Evolutionary conservation across 2,888 invertebrate species (phyloP).

Genomic region (Linnaemya vulpina): DNA sequence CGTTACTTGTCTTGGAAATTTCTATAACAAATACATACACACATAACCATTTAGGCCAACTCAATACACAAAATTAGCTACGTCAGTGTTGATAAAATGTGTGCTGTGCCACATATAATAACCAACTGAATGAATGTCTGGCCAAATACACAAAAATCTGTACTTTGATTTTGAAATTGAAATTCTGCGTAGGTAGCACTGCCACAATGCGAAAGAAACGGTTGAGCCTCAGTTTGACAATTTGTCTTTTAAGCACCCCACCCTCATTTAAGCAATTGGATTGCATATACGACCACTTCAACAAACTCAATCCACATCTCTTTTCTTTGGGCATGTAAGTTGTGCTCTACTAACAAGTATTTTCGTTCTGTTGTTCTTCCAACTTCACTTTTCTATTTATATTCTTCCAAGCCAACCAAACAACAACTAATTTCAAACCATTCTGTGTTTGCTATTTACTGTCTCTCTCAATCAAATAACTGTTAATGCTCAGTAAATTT

Average conservation of each 20-base stretch:
- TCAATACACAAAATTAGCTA: neutral
- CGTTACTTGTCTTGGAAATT: constrained; percentile 42
- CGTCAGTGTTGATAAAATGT: neutral
- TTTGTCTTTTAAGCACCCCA: neutral
- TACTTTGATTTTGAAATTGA: constrained; percentile 39
- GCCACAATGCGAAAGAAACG: neutral
- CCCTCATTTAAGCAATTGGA: constrained; percentile 9
- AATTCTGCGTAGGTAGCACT: constrained; percentile 45
- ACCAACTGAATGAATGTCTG: neutral
- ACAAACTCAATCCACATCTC: neutral
- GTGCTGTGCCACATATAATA: constrained; percentile 4
- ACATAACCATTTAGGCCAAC: neutral
- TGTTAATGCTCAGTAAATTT: constrained; percentile 17
- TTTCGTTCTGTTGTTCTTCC: neutral
- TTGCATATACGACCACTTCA: neutral
- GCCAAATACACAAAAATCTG: neutral
- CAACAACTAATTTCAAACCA: neutral
- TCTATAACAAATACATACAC: constrained; percentile 14
- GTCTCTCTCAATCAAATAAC: constrained; percentile 16
- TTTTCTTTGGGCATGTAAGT: constrained; percentile 2
- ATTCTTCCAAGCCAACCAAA: neutral
- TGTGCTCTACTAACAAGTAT: constrained; percentile 27
- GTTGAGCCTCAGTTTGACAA: neutral
- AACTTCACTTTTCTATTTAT: neutral
- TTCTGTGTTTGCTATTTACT: neutral